Evolutionary conservation across 2,888 invertebrate species (phyloP), one percentile per base, ranked within the genome.

Genomic region (Thereva unica): DNA sequence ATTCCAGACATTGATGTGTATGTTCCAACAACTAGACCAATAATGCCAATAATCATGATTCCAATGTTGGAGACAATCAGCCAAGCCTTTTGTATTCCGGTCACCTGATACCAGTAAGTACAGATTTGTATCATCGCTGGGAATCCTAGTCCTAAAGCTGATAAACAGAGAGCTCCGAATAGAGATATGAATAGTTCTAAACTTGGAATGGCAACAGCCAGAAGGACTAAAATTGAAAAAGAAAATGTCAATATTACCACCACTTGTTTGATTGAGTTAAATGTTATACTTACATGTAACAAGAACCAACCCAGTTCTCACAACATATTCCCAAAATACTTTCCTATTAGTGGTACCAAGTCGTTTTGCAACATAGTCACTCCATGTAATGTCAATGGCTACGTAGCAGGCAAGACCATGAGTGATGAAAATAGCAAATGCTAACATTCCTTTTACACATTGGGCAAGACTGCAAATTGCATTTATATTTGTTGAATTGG

Each of bases 361-460:
- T 70, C 81, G 83, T 6, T 84, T 83, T 10, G 82, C 80, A 6
- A 91, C 81, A 77, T 89, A 91, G 66, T 89, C 87, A 74, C 92
- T 93, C 94, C 95, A 96, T 53, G 92, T 84, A 71, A 98, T 94
- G 75, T 93, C 92, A 73, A 97, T 90, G 5, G 97, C 96, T 2
- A 98, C 97, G 80, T 97, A 98, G 80, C 95, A 93, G 75, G 97
- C 96, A 42, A 98, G 83, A 0, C 92, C 92, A 78, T 97, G 97
- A 0, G 96, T 93, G 64, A 97, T 88, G 81, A 90, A 95, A 72
- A 98, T 95, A 0, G 92, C 88, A 70, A 90, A 81, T 0, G 92
- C 90, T 55, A 92, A 78, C 74, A 91, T 85, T 10, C 88, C 83
- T 76, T 91, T 89, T 0, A 90, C 91, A 10, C 86, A 84, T 77